Evolutionary conservation across 2,797 vertebrate genomes (phyloP).

Genomic region (Picus viridis): DNA sequence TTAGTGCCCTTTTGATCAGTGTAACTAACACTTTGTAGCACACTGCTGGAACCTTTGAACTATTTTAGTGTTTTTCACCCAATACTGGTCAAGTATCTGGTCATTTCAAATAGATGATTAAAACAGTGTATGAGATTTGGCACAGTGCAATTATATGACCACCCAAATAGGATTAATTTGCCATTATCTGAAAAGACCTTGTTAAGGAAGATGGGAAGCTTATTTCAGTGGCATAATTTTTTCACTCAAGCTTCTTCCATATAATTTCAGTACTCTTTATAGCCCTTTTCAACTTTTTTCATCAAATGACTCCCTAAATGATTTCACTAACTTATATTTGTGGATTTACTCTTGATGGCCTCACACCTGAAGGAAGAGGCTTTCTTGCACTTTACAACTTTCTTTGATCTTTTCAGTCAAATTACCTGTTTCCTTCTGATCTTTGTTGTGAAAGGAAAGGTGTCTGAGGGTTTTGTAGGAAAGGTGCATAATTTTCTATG

Average conservation of each 20-base stretch:
- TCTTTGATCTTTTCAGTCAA: not conserved
- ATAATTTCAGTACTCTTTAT: not conserved
- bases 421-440: not conserved
- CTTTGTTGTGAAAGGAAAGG: not conserved
- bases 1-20: rapidly evolving
- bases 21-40: not conserved
- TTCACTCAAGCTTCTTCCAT: not conserved
- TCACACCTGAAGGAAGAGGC: not conserved
- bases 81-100: not conserved
- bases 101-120: not conserved
- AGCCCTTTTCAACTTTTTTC: not conserved
- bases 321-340: not conserved
- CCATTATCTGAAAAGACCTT: not conserved
- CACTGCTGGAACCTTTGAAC: not conserved
- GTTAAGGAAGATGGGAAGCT: not conserved
- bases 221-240: not conserved
- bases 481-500: not conserved
- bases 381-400: not conserved
- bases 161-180: not conserved
- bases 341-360: not conserved
- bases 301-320: not conserved
- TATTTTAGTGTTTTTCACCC: not conserved
- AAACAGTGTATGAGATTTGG: not conserved
- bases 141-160: not conserved
- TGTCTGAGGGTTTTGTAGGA: not conserved